Conservation (phyloP, 2,888 invertebrate species). For the Cremastinae sp. region DNA sequence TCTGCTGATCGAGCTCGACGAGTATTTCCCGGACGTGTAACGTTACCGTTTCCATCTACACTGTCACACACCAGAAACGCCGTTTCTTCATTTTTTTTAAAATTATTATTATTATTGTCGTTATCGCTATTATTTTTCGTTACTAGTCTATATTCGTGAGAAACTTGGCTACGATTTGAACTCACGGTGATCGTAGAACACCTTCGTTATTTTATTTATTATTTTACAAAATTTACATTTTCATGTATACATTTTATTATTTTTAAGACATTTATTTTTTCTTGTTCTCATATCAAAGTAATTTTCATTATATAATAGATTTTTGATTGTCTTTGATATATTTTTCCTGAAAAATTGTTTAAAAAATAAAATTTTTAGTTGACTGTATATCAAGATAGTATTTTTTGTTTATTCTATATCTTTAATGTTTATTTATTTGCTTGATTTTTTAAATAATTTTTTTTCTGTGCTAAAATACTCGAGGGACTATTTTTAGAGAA, state of each 20-base stretch:
- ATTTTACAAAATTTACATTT: neutral
- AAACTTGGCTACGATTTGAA: conserved; percentile 15
- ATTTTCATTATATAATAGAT: no score
- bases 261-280: no score
- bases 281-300: no score
- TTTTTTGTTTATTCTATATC: no score
- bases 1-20: conserved; percentile 12
- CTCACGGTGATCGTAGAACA: conserved; percentile 45
- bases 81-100: conserved; percentile 10
- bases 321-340: no score
- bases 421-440: no score
- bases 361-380: no score
- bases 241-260: neutral
- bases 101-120: neutral
- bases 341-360: no score
- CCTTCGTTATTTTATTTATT: conserved; percentile 23
- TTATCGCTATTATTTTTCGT: conserved; percentile 3
- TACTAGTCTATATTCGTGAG: conserved; percentile 54
- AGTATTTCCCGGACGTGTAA: conserved; percentile 12
- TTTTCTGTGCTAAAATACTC: no score
- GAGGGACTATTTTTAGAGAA: no score
- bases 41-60: conserved; percentile 11
- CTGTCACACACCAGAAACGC: conserved; percentile 30
- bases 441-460: no score
- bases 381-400: no score